Conservation (phyloP, 2,888 invertebrate genomes). For the Nesidiocoris tenuis region DNA sequence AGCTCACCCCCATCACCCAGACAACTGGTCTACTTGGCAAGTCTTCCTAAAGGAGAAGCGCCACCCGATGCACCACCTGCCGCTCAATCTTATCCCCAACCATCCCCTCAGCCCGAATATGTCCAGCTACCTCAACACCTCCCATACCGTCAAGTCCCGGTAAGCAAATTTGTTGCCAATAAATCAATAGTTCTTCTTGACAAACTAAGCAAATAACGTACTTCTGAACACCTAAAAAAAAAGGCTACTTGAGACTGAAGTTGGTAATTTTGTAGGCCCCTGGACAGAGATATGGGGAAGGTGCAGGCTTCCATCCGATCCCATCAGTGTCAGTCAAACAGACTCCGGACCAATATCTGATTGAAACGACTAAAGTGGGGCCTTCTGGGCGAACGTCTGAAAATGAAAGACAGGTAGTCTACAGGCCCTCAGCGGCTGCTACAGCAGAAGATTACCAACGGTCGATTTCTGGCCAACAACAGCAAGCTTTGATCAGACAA, state of each 20-base stretch:
- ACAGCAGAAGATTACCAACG: neutral
- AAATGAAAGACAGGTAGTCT: neutral
- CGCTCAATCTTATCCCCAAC: neutral
- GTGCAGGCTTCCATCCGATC: neutral
- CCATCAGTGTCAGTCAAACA: constrained; percentile 21
- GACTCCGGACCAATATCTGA: constrained; percentile 25
- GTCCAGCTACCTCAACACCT: constrained; percentile 19
- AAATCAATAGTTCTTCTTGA: neutral
- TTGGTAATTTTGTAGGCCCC: neutral
- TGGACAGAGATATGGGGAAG: neutral
- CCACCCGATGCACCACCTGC: neutral
- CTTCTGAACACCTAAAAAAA: too few relatives aligned
- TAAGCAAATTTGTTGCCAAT: neutral
- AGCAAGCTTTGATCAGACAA: constrained; percentile 41
- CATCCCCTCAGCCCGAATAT: constrained; percentile 21
- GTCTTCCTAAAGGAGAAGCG: constrained; percentile 5
- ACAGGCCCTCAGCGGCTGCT: neutral
- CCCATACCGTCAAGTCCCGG: constrained; percentile 16
- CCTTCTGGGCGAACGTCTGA: neutral
- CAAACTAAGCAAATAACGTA: too few relatives aligned
- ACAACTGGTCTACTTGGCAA: constrained; percentile 19
- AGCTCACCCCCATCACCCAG: neutral
- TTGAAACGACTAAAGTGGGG: constrained; percentile 18
- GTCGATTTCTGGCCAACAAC: constrained; percentile 31
- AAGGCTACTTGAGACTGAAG: too few relatives aligned